Conservation (phyloP, 2,113 vertebrate species). For the Motacilla alba region DNA sequence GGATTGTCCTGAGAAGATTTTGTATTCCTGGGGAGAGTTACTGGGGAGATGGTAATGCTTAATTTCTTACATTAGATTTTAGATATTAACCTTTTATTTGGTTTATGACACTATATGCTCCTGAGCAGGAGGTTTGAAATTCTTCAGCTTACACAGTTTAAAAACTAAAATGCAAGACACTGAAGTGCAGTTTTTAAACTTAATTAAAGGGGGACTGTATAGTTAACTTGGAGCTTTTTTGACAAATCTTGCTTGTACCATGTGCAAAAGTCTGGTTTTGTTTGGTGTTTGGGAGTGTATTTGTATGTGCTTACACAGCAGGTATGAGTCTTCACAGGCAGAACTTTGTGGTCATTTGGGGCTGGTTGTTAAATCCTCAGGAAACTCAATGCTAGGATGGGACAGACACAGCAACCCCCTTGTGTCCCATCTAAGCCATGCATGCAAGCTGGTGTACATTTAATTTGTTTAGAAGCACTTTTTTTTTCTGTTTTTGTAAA, state of each 20-base stretch:
- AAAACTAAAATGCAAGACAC: not conserved
- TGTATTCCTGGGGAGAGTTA: conserved; percentile 95
- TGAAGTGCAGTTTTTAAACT: not conserved
- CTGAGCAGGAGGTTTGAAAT: not conserved
- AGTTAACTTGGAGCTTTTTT: not conserved
- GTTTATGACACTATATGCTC: not conserved
- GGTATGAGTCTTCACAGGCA: not conserved
- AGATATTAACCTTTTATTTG: not conserved
- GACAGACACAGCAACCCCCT: not conserved
- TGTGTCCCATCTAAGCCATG: not conserved
- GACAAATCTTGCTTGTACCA: not conserved
- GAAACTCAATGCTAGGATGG: not conserved
- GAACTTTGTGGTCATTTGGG: not conserved
- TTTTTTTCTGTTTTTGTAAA: not conserved
- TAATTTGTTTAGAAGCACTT: not conserved
- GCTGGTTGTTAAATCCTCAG: not conserved
- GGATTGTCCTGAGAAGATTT: conserved; percentile 97
- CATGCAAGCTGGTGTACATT: not conserved
- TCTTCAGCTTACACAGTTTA: not conserved
- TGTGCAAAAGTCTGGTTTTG: not conserved
- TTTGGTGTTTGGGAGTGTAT: not conserved
- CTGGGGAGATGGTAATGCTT: conserved; percentile 89
- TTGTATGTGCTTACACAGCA: not conserved
- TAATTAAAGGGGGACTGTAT: not conserved
- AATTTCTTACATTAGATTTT: conserved; percentile 15